phyloP scores from a whole-genome alignment of 2,113 vertebrate species.

The Tetraodon nigroviridis region DNA sequence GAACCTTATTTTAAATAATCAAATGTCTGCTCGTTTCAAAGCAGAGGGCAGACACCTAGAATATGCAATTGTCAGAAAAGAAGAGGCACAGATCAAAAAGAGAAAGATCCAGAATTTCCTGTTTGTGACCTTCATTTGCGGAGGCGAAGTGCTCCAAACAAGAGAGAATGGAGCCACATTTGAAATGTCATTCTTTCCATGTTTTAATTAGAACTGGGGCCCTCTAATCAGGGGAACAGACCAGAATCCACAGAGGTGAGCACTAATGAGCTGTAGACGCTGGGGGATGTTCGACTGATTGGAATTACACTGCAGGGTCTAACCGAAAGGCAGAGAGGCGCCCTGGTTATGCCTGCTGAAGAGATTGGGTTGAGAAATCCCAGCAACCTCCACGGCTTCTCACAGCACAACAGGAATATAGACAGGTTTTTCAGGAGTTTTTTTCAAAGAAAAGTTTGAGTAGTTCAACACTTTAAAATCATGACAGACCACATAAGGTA shows the following conservation, averaged over 20 bases:
- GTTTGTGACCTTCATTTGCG: constrained; percentile 55
- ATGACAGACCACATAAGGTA: no score
- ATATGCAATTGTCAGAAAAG: no score
- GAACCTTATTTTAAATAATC: no score
- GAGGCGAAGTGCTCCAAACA: constrained; percentile 43
- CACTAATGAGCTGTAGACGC: constrained; percentile 62
- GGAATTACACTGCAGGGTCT: constrained; percentile 54
- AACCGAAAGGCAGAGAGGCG: constrained; percentile 2
- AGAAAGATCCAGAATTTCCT: constrained; percentile 32
- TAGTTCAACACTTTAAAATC: no score
- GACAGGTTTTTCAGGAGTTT: no score
- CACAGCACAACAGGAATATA: no score
- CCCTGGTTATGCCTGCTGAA: no score
- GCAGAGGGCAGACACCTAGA: no score
- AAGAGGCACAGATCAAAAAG: constrained; percentile 42
- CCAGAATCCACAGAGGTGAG: constrained; percentile 59
- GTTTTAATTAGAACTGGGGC: constrained; percentile 66
- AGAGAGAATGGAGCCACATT: constrained; percentile 48
- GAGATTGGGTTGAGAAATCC: no score
- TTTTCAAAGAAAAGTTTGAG: no score
- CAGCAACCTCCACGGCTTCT: no score
- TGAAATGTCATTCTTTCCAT: constrained; percentile 65
- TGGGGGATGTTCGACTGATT: constrained; percentile 49
- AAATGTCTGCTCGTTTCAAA: no score
- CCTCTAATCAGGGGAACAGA: constrained; percentile 68